Conservation (phyloP, 2,113 vertebrate genomes). For the Paracanthobrama guichenoti region DNA sequence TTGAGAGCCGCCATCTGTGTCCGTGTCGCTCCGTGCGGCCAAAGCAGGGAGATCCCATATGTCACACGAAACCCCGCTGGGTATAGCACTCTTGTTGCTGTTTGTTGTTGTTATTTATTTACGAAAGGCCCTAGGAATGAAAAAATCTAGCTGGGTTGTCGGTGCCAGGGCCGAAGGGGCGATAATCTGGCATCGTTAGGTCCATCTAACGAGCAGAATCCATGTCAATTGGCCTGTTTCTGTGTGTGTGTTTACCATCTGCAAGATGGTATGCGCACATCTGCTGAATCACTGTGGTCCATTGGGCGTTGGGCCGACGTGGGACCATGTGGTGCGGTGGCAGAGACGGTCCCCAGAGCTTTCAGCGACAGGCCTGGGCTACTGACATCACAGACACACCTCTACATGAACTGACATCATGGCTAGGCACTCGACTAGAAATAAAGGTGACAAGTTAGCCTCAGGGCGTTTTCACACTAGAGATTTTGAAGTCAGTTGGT, state of each 20-base stretch:
- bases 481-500: conserved; percentile 11
- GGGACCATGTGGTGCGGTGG: conserved; percentile 35
- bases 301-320: conserved; percentile 46
- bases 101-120: conserved; percentile 76
- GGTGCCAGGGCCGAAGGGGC: conserved; percentile 53
- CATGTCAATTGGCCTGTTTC: conserved; percentile 27
- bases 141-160: conserved; percentile 22
- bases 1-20: conserved; percentile 66
- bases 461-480: neutral
- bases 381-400: conserved; percentile 43
- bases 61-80: conserved; percentile 56
- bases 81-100: conserved; percentile 62
- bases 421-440: conserved; percentile 1
- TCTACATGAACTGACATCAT: conserved; percentile 32
- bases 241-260: conserved; percentile 64
- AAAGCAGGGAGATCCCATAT: conserved; percentile 67
- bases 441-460: conserved; percentile 41
- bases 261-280: conserved; percentile 65
- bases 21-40: conserved; percentile 37
- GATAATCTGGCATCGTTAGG: conserved; percentile 42
- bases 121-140: conserved; percentile 58
- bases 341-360: conserved; percentile 32
- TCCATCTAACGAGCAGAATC: conserved; percentile 40
- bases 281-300: conserved; percentile 55
- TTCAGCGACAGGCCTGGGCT: conserved; percentile 37